phyloP scores from a whole-genome alignment of 2,888 invertebrate species.

The Ichneumoninae sp. region DNA sequence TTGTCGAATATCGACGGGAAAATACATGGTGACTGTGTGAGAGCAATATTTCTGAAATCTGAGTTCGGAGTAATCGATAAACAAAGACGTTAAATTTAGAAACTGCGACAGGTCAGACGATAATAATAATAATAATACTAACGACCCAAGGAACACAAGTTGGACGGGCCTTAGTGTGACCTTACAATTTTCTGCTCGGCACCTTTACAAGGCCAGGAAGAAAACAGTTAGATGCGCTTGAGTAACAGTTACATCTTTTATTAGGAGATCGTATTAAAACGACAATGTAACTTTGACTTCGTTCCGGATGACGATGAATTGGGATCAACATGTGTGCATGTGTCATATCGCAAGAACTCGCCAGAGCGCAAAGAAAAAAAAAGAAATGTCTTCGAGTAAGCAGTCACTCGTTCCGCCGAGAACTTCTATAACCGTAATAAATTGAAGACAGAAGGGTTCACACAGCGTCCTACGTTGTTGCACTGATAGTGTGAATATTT shows the following conservation, averaged over 20 bases:
- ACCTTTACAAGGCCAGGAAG: background rate
- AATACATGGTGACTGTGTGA: background rate
- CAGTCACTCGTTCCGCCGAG: background rate
- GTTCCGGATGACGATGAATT: background rate
- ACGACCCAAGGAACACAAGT: background rate
- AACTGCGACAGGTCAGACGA: background rate
- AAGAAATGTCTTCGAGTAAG: background rate
- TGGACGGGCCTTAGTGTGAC: background rate
- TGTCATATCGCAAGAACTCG: background rate
- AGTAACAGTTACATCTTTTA: background rate
- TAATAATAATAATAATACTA: background rate
- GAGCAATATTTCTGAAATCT: background rate
- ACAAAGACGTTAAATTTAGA: background rate
- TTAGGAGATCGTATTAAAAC: background rate
- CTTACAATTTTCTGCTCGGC: background rate
- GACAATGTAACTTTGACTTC: background rate
- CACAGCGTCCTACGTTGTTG: background rate
- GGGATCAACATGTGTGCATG: background rate
- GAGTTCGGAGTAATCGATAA: background rate
- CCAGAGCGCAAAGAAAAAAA: background rate
- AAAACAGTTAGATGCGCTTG: background rate
- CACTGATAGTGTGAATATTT: constrained; percentile 11
- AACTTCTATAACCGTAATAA: no score
- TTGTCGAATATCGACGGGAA: background rate
- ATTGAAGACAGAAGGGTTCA: background rate